phyloP scores from a whole-genome alignment of 2,888 invertebrate species.

The Sicus ferrugineus region DNA sequence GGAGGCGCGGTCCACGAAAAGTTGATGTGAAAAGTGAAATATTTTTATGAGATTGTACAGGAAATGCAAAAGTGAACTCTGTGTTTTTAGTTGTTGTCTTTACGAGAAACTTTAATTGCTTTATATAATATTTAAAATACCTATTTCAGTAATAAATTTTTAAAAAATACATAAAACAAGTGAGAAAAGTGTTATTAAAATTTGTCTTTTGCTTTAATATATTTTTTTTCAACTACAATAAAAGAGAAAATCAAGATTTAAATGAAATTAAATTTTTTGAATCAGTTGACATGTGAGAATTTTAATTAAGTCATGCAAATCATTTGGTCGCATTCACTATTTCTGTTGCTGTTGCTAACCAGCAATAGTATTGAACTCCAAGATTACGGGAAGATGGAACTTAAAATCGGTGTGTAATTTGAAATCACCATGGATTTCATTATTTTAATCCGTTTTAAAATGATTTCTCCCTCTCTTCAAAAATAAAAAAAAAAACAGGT shows the following conservation, averaged over 20 bases:
- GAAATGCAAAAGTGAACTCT: neutral
- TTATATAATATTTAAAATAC: slow-evolving; percentile 20
- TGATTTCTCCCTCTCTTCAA: neutral
- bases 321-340: slow-evolving; percentile 24
- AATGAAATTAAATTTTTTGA: neutral
- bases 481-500: slow-evolving; percentile 46
- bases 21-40: slow-evolving; percentile 7
- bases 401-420: slow-evolving; percentile 53
- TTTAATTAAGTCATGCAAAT: slow-evolving; percentile 28
- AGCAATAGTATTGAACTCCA: slow-evolving; percentile 36
- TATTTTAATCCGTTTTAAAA: neutral
- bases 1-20: slow-evolving; percentile 14
- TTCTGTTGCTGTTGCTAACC: slow-evolving; percentile 4
- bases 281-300: neutral
- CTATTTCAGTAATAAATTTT: neutral
- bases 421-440: neutral
- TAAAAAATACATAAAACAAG: neutral
- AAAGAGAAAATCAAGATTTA: neutral
- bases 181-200: neutral
- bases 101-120: neutral
- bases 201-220: neutral
- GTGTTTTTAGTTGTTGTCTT: slow-evolving; percentile 3
- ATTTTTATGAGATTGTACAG: neutral
- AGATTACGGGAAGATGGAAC: slow-evolving; percentile 45
- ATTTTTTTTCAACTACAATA: neutral